Percentiles rank a stretch among this genome's conserved stretches.
Conservation (phyloP, 2,113 vertebrate genomes). For the Hypanus sabinus region DNA sequence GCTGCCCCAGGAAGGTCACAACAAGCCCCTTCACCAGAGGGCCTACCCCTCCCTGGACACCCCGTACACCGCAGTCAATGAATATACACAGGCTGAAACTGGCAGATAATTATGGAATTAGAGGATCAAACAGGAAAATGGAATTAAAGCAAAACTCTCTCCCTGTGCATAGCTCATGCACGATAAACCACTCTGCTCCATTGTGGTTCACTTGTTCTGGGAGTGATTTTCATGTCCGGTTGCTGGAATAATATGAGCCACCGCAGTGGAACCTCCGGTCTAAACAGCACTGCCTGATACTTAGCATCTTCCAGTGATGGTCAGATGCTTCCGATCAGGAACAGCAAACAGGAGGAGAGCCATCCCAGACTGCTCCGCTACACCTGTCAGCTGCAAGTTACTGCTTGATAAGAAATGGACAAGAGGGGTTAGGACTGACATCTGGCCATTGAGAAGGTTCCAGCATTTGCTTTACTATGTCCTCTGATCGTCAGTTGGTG, state of each 20-base stretch:
- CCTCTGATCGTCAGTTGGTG: neutral
- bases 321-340: conserved; percentile 3
- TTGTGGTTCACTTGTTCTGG: neutral
- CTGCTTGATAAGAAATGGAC: neutral
- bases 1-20: too few relatives aligned
- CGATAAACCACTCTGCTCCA: neutral
- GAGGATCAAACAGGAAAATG: too few relatives aligned
- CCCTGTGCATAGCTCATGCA: too few relatives aligned
- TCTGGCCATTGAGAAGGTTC: neutral
- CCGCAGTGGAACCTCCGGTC: neutral
- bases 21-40: too few relatives aligned
- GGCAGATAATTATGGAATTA: too few relatives aligned
- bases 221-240: neutral
- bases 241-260: neutral
- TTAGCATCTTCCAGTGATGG: neutral
- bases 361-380: neutral
- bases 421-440: neutral
- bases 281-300: neutral
- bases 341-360: conserved; percentile 20
- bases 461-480: neutral
- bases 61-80: too few relatives aligned
- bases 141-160: too few relatives aligned
- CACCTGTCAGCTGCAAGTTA: neutral
- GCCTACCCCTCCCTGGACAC: too few relatives aligned
- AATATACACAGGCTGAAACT: too few relatives aligned